Percentiles rank a stretch among this genome's conserved stretches.
These are phyloP conservation scores for Rhodinocichla rosea DNA, from an alignment of 2,113 vertebrate species.

Conservation along the genomic window DNA sequence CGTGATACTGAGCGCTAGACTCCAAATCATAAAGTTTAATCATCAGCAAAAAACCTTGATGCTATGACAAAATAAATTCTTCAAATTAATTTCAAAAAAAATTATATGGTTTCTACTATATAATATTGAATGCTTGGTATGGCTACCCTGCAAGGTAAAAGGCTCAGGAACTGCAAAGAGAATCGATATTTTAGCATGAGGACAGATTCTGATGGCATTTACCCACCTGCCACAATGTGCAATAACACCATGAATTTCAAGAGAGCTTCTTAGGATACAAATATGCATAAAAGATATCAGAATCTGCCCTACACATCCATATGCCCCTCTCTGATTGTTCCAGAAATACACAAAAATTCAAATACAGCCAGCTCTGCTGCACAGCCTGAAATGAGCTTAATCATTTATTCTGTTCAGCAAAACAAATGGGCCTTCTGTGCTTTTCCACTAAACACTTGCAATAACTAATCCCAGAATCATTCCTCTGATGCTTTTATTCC, in stretches of 20 bases:
- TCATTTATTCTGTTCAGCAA: constrained; percentile 48
- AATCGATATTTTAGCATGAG: neutral
- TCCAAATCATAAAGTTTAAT: neutral
- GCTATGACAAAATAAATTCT: neutral
- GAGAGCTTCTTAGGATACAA: neutral
- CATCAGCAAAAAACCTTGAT: neutral
- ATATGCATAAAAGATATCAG: neutral
- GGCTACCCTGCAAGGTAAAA: neutral
- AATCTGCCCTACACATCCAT: neutral
- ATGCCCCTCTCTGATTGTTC: neutral
- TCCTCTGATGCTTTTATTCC: constrained; percentile 38
- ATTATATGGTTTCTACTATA: neutral
- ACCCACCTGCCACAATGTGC: neutral
- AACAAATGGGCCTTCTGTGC: constrained; percentile 42
- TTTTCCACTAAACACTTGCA: constrained; percentile 43
- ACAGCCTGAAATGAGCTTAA: constrained; percentile 15
- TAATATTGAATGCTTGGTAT: neutral
- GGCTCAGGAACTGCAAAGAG: neutral
- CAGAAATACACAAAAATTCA: neutral
- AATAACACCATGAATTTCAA: neutral
- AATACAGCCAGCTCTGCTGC: neutral
- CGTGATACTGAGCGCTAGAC: neutral
- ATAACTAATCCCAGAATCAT: constrained; percentile 14
- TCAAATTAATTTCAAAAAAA: neutral
- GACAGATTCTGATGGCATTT: neutral